Evolutionary conservation across 2,113 vertebrate genomes (phyloP), one percentile per base, ranked within the genome.

Genomic region (Alaudala cheleensis): DNA sequence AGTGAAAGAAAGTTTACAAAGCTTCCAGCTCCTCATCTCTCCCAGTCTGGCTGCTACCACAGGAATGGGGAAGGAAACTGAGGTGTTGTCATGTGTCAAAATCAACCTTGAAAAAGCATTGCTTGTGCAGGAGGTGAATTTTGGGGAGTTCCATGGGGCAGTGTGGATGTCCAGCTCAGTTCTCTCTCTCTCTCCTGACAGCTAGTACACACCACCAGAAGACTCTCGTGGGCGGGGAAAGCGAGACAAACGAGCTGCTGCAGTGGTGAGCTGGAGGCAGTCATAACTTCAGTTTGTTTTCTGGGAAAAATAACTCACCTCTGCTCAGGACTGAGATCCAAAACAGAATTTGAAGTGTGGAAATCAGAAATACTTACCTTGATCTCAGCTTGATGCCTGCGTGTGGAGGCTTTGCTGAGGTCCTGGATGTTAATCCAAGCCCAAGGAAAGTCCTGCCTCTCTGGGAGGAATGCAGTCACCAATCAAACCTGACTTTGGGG

Each of bases 211-310:
- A 20, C 33, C 69, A 61, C 45, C 39, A 66, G 94, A 95, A 57
- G 95, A 89, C 33, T 18, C 91, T 56, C 20, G 14, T 47, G 96
- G 94, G 14, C n/a, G 69, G 77, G 92, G 66, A 47, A 83, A 39
- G 15, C 24, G 28, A 67, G 42, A 39, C 28, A 88, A 86, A 67
- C 47, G 57, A 72, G 86, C 83, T 56, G 58, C 31, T 71, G 74
- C 86, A 81, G 74, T 34, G 89, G 98, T 98, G 92, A 97, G 96
- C 81, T 64, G 29, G 20, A 81, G 49, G 40, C 70, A 6, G 7
- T 57, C 28, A 4, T 40, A 39, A 10, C 16, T 83, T 42, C 17
- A 8, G 12, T 69, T 72, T 33, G 29, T 19, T 69, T 51, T 23
- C 25, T 42, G 47, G 50, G 57, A 83, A 65, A 33, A 2, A 5